Evolutionary conservation across 37 sponge, comb jelly and placozoan genomes (phyloP).

Genomic region (Aplysina aerophoba): DNA sequence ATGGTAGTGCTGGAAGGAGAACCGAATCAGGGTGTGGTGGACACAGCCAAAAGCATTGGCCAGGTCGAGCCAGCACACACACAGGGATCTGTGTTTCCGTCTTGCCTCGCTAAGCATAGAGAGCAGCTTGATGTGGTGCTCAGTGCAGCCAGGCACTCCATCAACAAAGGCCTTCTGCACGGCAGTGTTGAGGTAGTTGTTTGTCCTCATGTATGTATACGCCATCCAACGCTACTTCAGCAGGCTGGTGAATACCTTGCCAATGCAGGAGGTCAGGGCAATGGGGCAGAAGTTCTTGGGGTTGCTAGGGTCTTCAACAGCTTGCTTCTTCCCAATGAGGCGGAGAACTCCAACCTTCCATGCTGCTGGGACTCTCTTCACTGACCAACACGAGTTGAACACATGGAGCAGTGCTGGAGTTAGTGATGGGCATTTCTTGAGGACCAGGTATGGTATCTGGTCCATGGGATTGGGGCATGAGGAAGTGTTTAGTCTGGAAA

Average conservation of each 20-base stretch:
- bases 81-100: conserved; percentile 8
- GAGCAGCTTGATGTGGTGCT: conserved; percentile 33
- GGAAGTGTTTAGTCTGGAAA: too few species aligned
- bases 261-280: conserved; percentile 30
- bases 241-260: conserved; percentile 16
- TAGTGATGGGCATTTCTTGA: too few species aligned
- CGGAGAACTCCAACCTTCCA: conserved; percentile 25
- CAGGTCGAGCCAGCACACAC: conserved; percentile 43
- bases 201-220: conserved; percentile 3
- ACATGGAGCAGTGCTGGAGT: too few species aligned
- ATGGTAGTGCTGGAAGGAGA: conserved; percentile 37
- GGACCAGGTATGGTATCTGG: too few species aligned
- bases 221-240: conserved; percentile 1
- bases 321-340: conserved; percentile 21
- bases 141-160: conserved; percentile 36
- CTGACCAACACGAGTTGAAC: conserved; percentile 27
- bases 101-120: conserved; percentile 28
- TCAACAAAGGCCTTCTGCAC: conserved; percentile 29
- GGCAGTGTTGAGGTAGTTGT: conserved; percentile 22
- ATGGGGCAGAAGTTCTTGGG: conserved; percentile 39
- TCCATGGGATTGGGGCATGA: too few species aligned
- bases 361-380: not conserved
- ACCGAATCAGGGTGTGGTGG: conserved; percentile 35
- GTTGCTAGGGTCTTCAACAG: conserved; percentile 23
- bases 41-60: conserved; percentile 53